Conservation (phyloP, 2,113 vertebrate species). For the Peromyscus polionotus region DNA sequence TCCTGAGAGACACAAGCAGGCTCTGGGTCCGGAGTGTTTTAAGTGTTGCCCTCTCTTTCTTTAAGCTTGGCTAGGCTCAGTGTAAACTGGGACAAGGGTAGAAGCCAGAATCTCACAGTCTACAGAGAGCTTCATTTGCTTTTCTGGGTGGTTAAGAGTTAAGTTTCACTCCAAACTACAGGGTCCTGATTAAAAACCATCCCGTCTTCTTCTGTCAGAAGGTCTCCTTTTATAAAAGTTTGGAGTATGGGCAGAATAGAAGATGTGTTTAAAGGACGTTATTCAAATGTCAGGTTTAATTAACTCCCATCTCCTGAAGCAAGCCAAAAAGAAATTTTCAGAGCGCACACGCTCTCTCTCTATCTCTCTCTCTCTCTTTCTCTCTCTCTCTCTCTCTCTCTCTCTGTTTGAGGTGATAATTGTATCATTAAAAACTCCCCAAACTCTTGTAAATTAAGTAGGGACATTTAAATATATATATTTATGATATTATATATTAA, state of each 20-base stretch:
- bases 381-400: background rate
- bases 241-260: background rate
- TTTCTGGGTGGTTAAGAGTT: background rate
- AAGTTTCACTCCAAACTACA: background rate
- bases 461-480: slow-evolving; percentile 20
- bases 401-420: background rate
- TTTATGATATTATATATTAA: background rate
- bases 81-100: background rate
- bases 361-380: too few relatives aligned
- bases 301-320: slow-evolving; percentile 43
- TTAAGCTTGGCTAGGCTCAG: fast-evolving
- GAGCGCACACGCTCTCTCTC: background rate
- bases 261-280: slow-evolving; percentile 47
- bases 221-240: slow-evolving; percentile 38
- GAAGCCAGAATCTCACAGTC: background rate
- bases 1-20: background rate
- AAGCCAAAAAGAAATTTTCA: slow-evolving; percentile 46
- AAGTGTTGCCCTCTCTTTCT: background rate
- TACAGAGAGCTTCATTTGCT: background rate
- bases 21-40: background rate
- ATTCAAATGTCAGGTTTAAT: slow-evolving; percentile 60
- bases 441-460: background rate
- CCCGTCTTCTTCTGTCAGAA: background rate
- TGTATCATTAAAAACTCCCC: background rate
- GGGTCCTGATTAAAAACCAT: slow-evolving; percentile 6